A percentile compares a stretch with the other conserved stretches of the same genome.
Conservation (phyloP, 2,888 invertebrate genomes). For the Eulithis testata region DNA sequence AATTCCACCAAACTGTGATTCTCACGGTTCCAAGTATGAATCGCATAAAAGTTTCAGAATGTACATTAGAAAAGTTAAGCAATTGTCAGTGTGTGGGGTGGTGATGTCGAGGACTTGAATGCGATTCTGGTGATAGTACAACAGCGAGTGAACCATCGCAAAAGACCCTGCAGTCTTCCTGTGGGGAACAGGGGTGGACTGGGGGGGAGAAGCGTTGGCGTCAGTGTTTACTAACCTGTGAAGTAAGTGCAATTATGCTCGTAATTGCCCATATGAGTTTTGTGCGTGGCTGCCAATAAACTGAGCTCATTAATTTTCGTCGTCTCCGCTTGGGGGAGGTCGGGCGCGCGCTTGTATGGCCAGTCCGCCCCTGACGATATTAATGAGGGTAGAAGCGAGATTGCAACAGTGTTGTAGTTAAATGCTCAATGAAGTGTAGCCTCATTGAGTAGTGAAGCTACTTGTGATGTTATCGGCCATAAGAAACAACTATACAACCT, state of each 20-base stretch:
- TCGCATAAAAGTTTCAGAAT: conserved; percentile 68
- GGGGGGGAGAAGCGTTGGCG: conserved; percentile 81
- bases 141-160: conserved; percentile 73
- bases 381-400: conserved; percentile 84
- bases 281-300: conserved; percentile 85
- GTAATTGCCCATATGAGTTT: conserved; percentile 85
- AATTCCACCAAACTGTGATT: conserved; percentile 58
- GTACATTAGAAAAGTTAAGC: conserved; percentile 41
- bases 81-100: conserved; percentile 46
- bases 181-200: conserved; percentile 83
- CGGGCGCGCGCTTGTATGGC: conserved; percentile 85
- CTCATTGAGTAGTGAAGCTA: conserved; percentile 78
- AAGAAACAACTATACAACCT: conserved; percentile 52
- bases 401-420: conserved; percentile 80
- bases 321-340: conserved; percentile 83
- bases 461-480: conserved; percentile 68
- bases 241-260: conserved; percentile 85
- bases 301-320: conserved; percentile 85
- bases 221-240: conserved; percentile 84
- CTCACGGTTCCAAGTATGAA: conserved; percentile 62
- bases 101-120: conserved; percentile 62
- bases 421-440: conserved; percentile 74
- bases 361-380: conserved; percentile 86
- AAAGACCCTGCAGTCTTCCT: conserved; percentile 83
- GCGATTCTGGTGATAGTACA: conserved; percentile 71